Evolutionary conservation across 1,140 invertebrate species (phyloP).

Genomic region (Bombus pyrosoma): DNA sequence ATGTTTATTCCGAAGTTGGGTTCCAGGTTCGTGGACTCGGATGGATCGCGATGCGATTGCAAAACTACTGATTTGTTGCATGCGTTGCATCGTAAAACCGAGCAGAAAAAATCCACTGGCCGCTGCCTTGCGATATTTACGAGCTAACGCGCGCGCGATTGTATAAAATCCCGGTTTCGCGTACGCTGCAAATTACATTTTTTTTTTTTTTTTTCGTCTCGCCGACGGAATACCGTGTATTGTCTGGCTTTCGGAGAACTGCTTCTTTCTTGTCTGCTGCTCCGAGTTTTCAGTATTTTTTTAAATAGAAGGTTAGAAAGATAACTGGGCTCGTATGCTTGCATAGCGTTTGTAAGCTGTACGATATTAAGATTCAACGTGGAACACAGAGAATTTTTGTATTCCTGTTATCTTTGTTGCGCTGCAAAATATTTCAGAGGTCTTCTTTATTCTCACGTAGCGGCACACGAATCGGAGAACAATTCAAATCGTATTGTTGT

Average conservation of each 20-base stretch:
- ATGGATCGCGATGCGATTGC: conserved; percentile 10
- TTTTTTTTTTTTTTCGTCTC: not conserved
- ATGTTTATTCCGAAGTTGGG: not conserved
- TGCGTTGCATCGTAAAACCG: conserved; percentile 35
- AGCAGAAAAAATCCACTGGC: conserved; percentile 17
- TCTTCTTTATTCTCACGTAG: too few species aligned
- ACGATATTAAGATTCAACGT: not conserved
- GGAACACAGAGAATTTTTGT: too few species aligned
- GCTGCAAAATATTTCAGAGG: too few species aligned
- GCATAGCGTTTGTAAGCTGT: too few species aligned
- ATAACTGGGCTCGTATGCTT: too few species aligned
- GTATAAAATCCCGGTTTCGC: conserved; percentile 41
- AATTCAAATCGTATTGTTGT: too few species aligned
- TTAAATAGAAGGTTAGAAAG: not conserved
- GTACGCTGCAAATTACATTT: conserved; percentile 34
- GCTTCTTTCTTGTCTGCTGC: not conserved
- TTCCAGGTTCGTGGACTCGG: not conserved
- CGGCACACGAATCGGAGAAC: too few species aligned
- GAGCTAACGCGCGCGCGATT: conserved; percentile 36
- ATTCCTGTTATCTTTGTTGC: too few species aligned
- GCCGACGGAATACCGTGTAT: not conserved
- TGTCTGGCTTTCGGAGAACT: not conserved
- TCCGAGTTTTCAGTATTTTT: too few species aligned
- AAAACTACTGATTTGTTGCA: conserved; percentile 43
- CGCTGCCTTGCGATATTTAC: conserved; percentile 38